Evolutionary conservation across 1,140 invertebrate genomes (phyloP).

Genomic region (Camponotus pennsylvanicus): DNA sequence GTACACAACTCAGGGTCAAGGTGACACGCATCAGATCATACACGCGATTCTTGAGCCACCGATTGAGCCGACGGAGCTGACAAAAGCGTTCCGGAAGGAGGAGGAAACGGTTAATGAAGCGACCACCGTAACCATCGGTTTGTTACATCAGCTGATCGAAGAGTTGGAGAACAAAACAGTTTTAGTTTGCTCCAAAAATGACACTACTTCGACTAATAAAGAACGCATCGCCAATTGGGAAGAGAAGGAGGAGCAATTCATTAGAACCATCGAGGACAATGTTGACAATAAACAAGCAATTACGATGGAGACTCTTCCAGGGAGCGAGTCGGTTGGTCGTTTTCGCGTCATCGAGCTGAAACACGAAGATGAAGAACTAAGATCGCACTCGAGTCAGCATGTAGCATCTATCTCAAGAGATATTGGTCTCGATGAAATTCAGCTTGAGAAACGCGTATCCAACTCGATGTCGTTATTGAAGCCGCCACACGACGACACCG

Average conservation of each 20-base stretch:
- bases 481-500: background rate
- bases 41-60: constrained; percentile 48
- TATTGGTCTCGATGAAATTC: constrained; percentile 26
- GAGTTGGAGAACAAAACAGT: constrained; percentile 64
- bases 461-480: constrained; percentile 14
- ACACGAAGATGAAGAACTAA: constrained; percentile 4
- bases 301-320: background rate
- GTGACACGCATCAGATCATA: constrained; percentile 65
- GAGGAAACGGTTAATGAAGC: constrained; percentile 48
- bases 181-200: background rate
- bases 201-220: background rate
- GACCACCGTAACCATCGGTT: constrained; percentile 25
- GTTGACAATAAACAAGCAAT: background rate
- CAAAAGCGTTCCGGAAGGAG: background rate
- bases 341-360: background rate
- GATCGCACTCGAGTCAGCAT: constrained; percentile 19
- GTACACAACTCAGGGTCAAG: constrained; percentile 66
- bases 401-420: constrained; percentile 31
- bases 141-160: constrained; percentile 73
- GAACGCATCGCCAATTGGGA: constrained; percentile 71
- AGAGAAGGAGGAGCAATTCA: constrained; percentile 73
- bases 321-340: background rate
- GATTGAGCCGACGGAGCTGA: background rate
- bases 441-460: constrained; percentile 41
- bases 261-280: constrained; percentile 70